Base-by-base conservation (phyloP, 2,888 invertebrate species). In the Stenotaenia linearis region DNA sequence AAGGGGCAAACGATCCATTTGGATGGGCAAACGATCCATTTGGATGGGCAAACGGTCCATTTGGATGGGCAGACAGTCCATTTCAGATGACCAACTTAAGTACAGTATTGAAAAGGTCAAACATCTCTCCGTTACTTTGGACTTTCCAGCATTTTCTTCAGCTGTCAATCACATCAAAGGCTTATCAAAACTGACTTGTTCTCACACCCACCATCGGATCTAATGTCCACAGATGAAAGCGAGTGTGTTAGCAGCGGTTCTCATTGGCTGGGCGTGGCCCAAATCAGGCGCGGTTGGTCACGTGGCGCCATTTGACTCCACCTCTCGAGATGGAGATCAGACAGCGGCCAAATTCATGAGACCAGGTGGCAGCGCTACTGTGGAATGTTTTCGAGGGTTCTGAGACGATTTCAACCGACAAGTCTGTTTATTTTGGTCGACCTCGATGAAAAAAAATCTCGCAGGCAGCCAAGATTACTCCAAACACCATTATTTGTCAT, bases 281-380 rank as follows among this genome's bases (percentile, higher is more conserved):
- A 18, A 56, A 18, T 56, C 56, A 56, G 56, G 56, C 56, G 56
- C 18, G 56, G 56, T 56, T 21, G 56, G 21, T 56, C 56, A 56
- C 56, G 56, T 56, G 56, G 56, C 15, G 1, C 18, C 10, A 18
- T 18, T 56, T 21, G 56, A 56, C 56, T 56, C 56, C 56, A 18
- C 56, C 56, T 56, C 56, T 18, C 6, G 18, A 56, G 21, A 56
- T 56, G 56, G 18, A 56, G 21, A 56, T 56, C 56, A 18, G 56
- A 56, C 56, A 56, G 56, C 18, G 56, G 56, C 56, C 56, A 56
- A 56, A 56, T 56, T 56, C 56, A 56, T 56, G 56, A 21, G 56
- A 56, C 56, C 56, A 56, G 56, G 56, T 56, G 56, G 56, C 56
- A 56, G 56, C 56, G 56, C 56, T 56, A 56, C 56, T 56, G 56